A percentile compares a stretch with the other conserved stretches of the same genome.
These are phyloP conservation scores for Passer montanus DNA, from an alignment of 2,113 vertebrate genomes.

Conservation along the genomic window DNA sequence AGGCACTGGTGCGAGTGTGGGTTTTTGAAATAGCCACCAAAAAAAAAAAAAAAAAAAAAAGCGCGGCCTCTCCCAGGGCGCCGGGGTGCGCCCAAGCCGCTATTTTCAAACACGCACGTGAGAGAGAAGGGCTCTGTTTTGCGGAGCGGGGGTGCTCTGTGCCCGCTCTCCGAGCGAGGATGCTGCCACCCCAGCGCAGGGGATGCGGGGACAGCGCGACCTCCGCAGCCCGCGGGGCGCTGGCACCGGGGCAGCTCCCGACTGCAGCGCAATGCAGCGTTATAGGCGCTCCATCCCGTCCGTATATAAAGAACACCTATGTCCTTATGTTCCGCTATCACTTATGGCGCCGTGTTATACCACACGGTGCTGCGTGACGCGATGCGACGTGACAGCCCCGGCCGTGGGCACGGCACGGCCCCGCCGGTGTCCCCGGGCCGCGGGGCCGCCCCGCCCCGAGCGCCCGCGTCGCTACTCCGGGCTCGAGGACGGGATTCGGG, in stretches of 20 bases:
- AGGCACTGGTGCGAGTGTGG: neutral
- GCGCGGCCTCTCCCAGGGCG: neutral
- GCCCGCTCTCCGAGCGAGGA: neutral
- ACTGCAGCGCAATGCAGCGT: fast-evolving
- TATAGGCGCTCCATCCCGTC: fast-evolving
- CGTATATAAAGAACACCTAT: neutral
- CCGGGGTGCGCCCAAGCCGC: neutral
- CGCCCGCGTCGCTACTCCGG: neutral
- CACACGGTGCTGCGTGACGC: neutral
- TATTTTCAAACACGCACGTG: neutral
- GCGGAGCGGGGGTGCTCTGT: neutral
- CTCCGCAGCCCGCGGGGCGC: neutral
- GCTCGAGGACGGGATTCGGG: neutral
- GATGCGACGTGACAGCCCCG: neutral
- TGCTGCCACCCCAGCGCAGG: neutral
- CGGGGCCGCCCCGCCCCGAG: neutral
- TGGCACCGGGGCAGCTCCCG: neutral
- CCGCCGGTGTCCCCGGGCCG: neutral
- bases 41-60: neutral
- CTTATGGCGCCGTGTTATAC: neutral
- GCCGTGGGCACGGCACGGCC: neutral
- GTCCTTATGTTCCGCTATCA: neutral
- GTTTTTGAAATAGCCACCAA: neutral
- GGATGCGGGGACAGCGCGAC: no score
- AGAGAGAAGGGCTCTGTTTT: neutral